Evolutionary conservation across 2,797 vertebrate species (phyloP).

Genomic region (Onychomys leucogaster): DNA sequence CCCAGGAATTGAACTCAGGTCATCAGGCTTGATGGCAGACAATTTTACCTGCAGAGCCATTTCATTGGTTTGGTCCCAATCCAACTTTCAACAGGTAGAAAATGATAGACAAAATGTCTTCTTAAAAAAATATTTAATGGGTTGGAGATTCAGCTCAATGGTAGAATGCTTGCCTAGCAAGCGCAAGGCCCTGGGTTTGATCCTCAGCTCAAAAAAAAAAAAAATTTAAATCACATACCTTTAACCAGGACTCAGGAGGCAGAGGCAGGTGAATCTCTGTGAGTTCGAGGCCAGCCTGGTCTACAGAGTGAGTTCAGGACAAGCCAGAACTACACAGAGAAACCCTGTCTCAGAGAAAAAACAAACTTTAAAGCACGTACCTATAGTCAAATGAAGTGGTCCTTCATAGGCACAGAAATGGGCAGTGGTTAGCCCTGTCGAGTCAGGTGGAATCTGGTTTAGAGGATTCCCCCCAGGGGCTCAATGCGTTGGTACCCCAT

Average conservation of each 20-base stretch:
- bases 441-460: neutral
- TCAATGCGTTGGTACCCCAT: neutral
- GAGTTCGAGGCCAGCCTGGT: no score
- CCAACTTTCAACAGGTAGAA: neutral
- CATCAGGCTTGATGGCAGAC: neutral
- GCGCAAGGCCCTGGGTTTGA: no score
- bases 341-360: neutral
- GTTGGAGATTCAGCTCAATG: no score
- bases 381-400: neutral
- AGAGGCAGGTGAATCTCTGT: no score
- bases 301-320: no score
- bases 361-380: neutral
- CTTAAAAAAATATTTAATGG: neutral
- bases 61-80: neutral
- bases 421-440: neutral
- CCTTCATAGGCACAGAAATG: neutral
- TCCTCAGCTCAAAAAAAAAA: no score
- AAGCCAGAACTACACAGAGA: no score
- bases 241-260: no score
- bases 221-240: neutral
- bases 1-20: neutral
- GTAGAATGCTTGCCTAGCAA: no score
- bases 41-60: neutral
- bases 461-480: neutral
- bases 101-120: neutral